Percentiles rank a stretch among this genome's conserved stretches.
Conservation (phyloP, 2,113 vertebrate species). For the Oreocharis arfaki region DNA sequence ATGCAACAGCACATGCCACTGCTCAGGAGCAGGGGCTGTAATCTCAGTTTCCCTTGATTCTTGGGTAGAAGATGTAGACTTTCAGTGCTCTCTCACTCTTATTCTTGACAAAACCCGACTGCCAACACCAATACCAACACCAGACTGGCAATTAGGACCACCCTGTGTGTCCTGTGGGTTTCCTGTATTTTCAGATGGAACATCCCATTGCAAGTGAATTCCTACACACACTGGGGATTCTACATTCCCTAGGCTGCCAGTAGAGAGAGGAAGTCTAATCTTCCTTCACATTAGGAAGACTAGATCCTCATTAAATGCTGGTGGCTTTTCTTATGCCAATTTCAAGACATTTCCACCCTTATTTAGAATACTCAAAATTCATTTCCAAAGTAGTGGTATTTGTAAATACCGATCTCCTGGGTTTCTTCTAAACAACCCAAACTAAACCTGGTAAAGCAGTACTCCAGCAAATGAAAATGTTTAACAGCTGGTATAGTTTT, state of each 20-base stretch:
- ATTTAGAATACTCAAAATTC: background rate
- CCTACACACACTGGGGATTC: background rate
- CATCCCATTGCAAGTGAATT: background rate
- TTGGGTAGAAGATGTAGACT: background rate
- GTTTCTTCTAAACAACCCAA: background rate
- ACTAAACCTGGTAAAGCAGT: background rate
- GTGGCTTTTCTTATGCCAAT: background rate
- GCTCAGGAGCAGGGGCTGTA: background rate
- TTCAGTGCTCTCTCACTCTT: background rate
- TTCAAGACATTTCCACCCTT: background rate
- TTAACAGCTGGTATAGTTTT: background rate
- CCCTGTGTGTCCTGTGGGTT: background rate
- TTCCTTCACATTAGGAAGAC: background rate
- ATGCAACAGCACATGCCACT: rapidly evolving
- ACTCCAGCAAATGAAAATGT: background rate
- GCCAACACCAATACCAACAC: background rate
- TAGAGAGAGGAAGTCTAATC: background rate
- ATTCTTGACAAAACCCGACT: too few species aligned
- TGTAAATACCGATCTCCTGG: background rate
- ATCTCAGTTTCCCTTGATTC: background rate
- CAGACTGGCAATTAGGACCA: background rate
- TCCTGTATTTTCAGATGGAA: background rate
- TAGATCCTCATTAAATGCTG: background rate
- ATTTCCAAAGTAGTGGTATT: background rate
- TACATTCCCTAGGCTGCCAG: background rate